Conservation (phyloP, 1,140 invertebrate genomes). For the Melipona quadrifasciata region DNA sequence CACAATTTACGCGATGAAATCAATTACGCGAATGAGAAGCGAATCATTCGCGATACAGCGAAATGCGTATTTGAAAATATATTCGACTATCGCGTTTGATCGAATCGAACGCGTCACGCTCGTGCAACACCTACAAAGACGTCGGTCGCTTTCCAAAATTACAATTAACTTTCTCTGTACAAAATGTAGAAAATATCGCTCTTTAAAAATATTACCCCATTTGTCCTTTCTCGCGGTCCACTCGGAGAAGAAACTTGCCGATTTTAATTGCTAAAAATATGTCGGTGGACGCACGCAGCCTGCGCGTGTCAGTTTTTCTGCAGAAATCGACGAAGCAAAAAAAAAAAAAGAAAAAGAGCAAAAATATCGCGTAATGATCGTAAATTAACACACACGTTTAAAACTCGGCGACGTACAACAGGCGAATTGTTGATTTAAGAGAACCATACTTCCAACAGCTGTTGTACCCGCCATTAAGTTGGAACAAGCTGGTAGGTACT, state of each 20-base stretch:
- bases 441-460: background rate
- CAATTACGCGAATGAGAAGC: background rate
- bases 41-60: no score
- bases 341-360: no score
- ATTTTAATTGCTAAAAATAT: no score
- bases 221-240: no score
- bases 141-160: background rate
- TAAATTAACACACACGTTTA: background rate
- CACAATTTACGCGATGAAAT: slow-evolving; percentile 1
- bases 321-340: no score
- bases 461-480: background rate
- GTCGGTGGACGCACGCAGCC: no score
- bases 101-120: background rate
- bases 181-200: no score
- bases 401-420: background rate
- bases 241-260: no score
- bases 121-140: no score
- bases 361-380: background rate
- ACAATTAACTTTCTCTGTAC: background rate
- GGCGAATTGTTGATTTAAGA: background rate
- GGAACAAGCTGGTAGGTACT: background rate
- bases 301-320: background rate
- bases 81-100: background rate
- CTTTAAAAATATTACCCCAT: no score
- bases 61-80: background rate